Evolutionary conservation across 1,140 invertebrate genomes (phyloP).

Genomic region (Caenorhabditis latens): DNA sequence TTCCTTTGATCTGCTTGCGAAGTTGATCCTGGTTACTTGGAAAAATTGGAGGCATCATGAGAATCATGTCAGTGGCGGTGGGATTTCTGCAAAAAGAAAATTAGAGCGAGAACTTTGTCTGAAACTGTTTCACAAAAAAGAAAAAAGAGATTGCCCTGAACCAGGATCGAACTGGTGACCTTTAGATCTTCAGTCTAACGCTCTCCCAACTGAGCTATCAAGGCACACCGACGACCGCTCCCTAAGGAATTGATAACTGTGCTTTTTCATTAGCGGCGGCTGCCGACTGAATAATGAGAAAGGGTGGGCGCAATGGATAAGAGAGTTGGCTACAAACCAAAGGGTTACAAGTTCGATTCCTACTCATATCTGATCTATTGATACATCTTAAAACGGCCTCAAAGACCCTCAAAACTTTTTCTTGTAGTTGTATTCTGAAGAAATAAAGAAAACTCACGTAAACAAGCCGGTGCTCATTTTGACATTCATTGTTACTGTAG

Average conservation of each 20-base stretch:
- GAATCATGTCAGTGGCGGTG: constrained; percentile 22
- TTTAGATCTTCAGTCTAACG: constrained; percentile 80
- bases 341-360: no score
- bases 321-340: no score
- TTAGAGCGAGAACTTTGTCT: neutral
- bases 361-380: no score
- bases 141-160: constrained; percentile 34
- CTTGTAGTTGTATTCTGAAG: no score
- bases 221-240: neutral
- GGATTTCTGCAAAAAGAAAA: neutral
- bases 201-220: constrained; percentile 76
- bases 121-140: neutral
- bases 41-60: constrained; percentile 41
- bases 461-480: constrained; percentile 35
- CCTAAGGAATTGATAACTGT: neutral
- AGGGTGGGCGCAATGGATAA: no score
- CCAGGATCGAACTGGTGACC: constrained; percentile 79
- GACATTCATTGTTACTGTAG: neutral
- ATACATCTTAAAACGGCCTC: no score
- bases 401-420: no score
- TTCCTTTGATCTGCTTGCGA: constrained; percentile 35
- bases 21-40: constrained; percentile 33
- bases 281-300: no score
- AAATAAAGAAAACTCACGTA: neutral
- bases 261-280: no score